These are phyloP conservation scores for Morpho deidamia DNA, from an alignment of 2,888 invertebrate genomes.

Conservation along the genomic window DNA sequence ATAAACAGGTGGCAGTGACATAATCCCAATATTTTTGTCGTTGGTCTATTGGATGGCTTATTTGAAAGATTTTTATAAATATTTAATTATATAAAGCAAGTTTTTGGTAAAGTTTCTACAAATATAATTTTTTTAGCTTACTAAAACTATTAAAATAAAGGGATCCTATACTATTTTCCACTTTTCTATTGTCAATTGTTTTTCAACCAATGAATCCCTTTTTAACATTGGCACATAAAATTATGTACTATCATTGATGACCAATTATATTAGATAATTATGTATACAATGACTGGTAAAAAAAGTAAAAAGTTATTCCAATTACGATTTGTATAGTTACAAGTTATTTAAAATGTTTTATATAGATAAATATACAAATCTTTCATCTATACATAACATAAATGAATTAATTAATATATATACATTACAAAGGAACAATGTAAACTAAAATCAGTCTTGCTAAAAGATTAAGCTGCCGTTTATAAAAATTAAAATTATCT, in stretches of 20 bases:
- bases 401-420: not conserved
- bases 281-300: too few relatives aligned
- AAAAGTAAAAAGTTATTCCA: too few relatives aligned
- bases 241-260: too few relatives aligned
- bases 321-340: too few relatives aligned
- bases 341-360: too few relatives aligned
- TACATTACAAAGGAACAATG: constrained; percentile 16
- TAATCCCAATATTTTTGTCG: constrained; percentile 3
- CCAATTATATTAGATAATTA: too few relatives aligned
- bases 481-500: constrained; percentile 14
- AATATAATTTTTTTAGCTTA: not conserved
- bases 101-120: constrained; percentile 1
- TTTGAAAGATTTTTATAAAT: not conserved
- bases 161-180: not conserved
- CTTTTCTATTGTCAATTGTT: too few relatives aligned
- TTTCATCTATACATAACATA: not conserved
- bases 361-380: too few relatives aligned
- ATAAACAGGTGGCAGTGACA: constrained; percentile 19
- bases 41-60: constrained; percentile 18
- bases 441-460: constrained; percentile 46
- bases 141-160: not conserved
- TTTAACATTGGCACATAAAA: too few relatives aligned
- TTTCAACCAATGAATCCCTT: too few relatives aligned
- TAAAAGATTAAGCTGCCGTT: constrained; percentile 20
- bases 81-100: not conserved